A percentile compares a stretch with the other conserved stretches of the same genome.
phyloP scores from a whole-genome alignment of 2,113 vertebrate genomes.

The Ceuthmochares aereus region DNA sequence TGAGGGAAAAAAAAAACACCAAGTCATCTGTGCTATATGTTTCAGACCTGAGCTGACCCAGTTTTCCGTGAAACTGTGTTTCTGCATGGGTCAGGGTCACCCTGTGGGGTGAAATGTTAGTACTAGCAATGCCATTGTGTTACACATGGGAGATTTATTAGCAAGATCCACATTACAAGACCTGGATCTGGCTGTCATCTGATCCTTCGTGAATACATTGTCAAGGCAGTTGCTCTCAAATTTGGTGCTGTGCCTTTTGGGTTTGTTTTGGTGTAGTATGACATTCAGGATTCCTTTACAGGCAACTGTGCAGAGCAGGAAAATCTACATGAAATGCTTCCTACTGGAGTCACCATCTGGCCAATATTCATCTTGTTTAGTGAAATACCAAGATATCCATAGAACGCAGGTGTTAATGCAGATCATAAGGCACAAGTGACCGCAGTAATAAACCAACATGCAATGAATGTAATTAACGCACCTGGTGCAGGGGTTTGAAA shows the following conservation, averaged over 20 bases:
- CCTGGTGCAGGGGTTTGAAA: conserved; percentile 66
- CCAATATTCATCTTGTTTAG: conserved; percentile 76
- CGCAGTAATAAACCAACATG: conserved; percentile 64
- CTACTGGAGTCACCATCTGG: conserved; percentile 79
- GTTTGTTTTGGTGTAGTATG: conserved; percentile 39
- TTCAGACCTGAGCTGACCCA: conserved; percentile 25
- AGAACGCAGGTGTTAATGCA: conserved; percentile 74
- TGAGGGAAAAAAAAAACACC: neutral
- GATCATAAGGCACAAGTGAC: conserved; percentile 71
- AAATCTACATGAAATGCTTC: conserved; percentile 68
- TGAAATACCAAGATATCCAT: conserved; percentile 59
- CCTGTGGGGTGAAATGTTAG: neutral
- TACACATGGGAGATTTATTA: neutral
- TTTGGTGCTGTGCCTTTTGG: neutral
- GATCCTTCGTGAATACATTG: neutral
- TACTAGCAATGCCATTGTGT: neutral
- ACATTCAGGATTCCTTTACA: conserved; percentile 80
- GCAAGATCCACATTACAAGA: neutral
- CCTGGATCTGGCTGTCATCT: neutral
- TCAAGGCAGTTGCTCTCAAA: conserved; percentile 14
- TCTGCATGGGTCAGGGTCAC: neutral
- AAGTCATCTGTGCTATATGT: neutral
- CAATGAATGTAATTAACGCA: conserved; percentile 74
- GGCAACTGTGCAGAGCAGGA: conserved; percentile 46
- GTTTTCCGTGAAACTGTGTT: neutral